phyloP scores from a whole-genome alignment of 23 tunicate species.

The Halocynthia roretzi region DNA sequence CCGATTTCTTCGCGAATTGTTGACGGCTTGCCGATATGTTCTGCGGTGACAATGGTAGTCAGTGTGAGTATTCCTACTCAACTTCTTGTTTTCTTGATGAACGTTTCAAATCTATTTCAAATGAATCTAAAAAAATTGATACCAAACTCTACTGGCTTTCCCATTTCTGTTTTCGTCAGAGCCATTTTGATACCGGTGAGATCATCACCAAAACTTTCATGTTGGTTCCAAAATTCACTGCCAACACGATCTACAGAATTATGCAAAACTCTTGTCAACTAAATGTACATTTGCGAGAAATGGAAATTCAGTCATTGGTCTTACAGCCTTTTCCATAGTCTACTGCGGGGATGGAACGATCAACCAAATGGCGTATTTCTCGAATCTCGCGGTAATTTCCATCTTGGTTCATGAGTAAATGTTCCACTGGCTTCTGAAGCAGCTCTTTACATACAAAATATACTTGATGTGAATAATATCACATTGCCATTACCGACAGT shows the following conservation, averaged over 20 bases:
- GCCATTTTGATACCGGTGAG: constrained; percentile 71
- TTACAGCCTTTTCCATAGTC: constrained; percentile 95
- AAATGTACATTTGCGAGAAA: no score
- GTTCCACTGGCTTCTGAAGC: constrained; percentile 67
- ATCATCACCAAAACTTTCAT: constrained; percentile 73
- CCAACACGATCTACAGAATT: constrained; percentile 60
- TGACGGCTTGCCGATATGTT: constrained; percentile 75
- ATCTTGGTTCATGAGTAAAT: constrained; percentile 63
- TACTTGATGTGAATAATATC: neutral
- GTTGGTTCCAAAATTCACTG: constrained; percentile 93
- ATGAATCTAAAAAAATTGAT: neutral
- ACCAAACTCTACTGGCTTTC: constrained; percentile 77
- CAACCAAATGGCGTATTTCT: constrained; percentile 56
- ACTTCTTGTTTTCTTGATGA: neutral
- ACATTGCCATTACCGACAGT: neutral
- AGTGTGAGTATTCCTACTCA: neutral
- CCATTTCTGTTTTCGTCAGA: constrained; percentile 72
- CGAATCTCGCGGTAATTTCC: constrained; percentile 41
- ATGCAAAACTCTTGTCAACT: no score
- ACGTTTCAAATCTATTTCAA: neutral
- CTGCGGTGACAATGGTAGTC: constrained; percentile 21
- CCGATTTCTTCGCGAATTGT: constrained; percentile 57
- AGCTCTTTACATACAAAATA: constrained; percentile 29
- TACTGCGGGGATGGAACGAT: constrained; percentile 77
- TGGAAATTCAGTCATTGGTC: neutral